Evolutionary conservation across 2,888 invertebrate species (phyloP), one percentile per base, ranked within the genome.

Genomic region (Drosophila lacicola): DNA sequence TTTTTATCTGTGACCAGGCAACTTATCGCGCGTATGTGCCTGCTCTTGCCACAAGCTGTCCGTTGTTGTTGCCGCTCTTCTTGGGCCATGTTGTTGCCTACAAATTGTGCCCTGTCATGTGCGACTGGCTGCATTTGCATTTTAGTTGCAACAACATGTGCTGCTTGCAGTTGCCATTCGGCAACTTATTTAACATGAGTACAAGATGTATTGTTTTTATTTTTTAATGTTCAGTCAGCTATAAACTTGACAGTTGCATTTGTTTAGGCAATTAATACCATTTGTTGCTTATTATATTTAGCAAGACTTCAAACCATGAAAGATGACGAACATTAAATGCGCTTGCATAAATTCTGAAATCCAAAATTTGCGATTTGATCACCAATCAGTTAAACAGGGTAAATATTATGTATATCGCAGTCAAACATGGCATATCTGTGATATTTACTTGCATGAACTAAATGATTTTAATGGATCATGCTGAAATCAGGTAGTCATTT

Each of bases 1-100:
- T 90, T 90, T 80, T 90, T 86, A 90, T 90, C 90, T 90, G 55
- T 17, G 33, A 45, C 19, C 68, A 61, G 71, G 74, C 74, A 69
- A 71, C 73, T 74, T 73, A 70, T 78, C 67, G 70, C 65, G 49
- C 50, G 46, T 75, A 56, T 61, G 29, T 66, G 49, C 54, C 60
- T 58, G 33, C 14, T 60, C n/a, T 25, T 57, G 41, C 34, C 49
- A 50, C 50, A 56, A 51, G 55, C 57, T 49, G 64, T 45, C 34
- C 49, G 46, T 67, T 49, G 56, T 46, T 61, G 58, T 47, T 54
- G 33, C 10, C 50, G 58, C 41, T 56, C 34, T 36, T 44, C 54
- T 63, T 58, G 69, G 62, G 58, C 50, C 69, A 54, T 55, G 44
- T 65, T 62, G 61, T 53, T 74, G 78, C 58, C 71, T 73, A 70